Conservation (phyloP, 2,797 vertebrate genomes). For the Adrianichthys oophorus region DNA sequence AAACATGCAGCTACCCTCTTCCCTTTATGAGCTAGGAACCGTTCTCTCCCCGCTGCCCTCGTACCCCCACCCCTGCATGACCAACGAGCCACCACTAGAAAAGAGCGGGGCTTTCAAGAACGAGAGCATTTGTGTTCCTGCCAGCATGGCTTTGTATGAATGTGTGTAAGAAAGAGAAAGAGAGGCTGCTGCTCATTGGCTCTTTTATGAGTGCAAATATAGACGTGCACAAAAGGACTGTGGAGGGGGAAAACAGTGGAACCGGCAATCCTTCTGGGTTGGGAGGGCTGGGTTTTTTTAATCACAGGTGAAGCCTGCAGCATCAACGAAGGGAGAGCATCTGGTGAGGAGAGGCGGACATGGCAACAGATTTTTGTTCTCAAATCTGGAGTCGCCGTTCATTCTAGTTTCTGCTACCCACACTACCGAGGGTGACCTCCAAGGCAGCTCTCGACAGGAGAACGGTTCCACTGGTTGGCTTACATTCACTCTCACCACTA, state of each 20-base stretch:
- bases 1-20: constrained; percentile 47
- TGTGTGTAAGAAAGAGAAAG: constrained; percentile 28
- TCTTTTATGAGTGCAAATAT: constrained; percentile 65
- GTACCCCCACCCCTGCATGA: constrained; percentile 77
- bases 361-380: background rate
- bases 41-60: constrained; percentile 50
- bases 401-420: constrained; percentile 11
- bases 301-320: constrained; percentile 31
- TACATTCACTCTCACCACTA: background rate
- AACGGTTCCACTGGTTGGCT: constrained; percentile 14
- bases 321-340: constrained; percentile 18
- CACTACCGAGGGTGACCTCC: constrained; percentile 26
- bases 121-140: constrained; percentile 35
- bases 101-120: constrained; percentile 76
- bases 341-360: background rate
- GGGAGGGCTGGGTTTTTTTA: background rate
- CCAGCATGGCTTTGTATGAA: constrained; percentile 39
- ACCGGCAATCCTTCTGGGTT: constrained; percentile 2
- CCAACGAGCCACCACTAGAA: constrained; percentile 75
- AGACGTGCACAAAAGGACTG: constrained; percentile 77
- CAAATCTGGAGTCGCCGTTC: background rate
- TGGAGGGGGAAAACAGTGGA: constrained; percentile 17
- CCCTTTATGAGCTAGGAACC: constrained; percentile 50
- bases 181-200: constrained; percentile 46
- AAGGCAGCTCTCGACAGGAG: constrained; percentile 22